Percentiles rank a stretch among this genome's conserved stretches.
phyloP scores from a whole-genome alignment of 2,797 vertebrate species.

The Gymnothorax javanicus region DNA sequence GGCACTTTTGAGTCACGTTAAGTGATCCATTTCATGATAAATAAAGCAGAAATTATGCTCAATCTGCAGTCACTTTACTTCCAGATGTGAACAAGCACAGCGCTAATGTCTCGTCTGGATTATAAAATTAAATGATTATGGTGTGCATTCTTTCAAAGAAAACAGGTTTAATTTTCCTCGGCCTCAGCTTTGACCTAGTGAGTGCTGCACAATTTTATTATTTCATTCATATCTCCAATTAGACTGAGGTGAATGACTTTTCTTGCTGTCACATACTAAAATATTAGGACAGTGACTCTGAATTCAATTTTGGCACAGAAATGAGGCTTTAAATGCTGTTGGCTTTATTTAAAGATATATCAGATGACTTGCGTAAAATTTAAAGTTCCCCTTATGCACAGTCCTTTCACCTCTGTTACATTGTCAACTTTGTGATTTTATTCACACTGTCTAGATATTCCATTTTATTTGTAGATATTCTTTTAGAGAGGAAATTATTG shows the following conservation, averaged over 20 bases:
- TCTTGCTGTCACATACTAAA: too few species aligned
- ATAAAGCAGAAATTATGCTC: not conserved
- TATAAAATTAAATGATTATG: not conserved
- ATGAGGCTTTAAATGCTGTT: too few species aligned
- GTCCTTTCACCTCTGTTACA: not conserved
- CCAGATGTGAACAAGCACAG: not conserved
- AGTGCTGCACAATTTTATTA: not conserved
- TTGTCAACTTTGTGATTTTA: not conserved
- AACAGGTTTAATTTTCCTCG: not conserved
- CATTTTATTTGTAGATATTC: not conserved
- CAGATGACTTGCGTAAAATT: too few species aligned
- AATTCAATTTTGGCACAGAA: too few species aligned
- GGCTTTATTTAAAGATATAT: not conserved
- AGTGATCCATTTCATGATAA: not conserved
- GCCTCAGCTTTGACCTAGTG: not conserved
- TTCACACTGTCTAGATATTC: not conserved
- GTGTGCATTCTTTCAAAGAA: not conserved
- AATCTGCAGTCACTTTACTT: not conserved
- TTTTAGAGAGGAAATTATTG: not conserved
- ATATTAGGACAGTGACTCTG: too few species aligned
- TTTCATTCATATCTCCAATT: not conserved
- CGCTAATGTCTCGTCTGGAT: not conserved
- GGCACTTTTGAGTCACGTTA: not conserved
- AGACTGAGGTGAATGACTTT: too few species aligned
- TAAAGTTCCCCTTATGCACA: too few species aligned